These are phyloP conservation scores for Sebastolobus alascanus DNA, from an alignment of 2,797 vertebrate genomes.

Conservation along the genomic window DNA sequence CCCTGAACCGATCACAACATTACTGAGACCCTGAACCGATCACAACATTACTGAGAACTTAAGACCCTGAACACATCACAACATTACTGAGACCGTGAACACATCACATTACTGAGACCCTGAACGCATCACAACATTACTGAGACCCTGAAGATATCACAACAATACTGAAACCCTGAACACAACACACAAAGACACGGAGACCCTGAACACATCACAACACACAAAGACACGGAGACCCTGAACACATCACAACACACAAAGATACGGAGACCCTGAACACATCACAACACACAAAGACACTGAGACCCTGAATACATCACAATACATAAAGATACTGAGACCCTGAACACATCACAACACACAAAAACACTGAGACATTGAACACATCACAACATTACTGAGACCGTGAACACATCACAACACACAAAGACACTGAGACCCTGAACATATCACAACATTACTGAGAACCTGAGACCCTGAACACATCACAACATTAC, in stretches of 20 bases:
- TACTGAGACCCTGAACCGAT: too few species aligned
- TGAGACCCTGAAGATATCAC: background rate
- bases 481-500: too few species aligned
- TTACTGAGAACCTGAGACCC: background rate
- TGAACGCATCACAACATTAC: background rate
- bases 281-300: too few species aligned
- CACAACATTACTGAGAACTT: too few species aligned
- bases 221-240: too few species aligned
- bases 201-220: too few species aligned
- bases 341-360: background rate
- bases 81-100: background rate
- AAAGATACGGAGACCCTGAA: too few species aligned
- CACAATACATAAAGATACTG: too few species aligned
- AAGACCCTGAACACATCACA: too few species aligned
- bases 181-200: too few species aligned
- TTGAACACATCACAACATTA: slow-evolving; percentile 59
- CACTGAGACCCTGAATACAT: background rate
- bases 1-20: too few species aligned
- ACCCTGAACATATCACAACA: background rate
- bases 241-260: too few species aligned
- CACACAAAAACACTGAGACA: background rate
- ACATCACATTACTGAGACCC: background rate
- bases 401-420: background rate
- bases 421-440: background rate
- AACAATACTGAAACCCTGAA: background rate